Evolutionary conservation across 2,888 invertebrate species (phyloP).

Genomic region (Pycnomerus fuliginosus): DNA sequence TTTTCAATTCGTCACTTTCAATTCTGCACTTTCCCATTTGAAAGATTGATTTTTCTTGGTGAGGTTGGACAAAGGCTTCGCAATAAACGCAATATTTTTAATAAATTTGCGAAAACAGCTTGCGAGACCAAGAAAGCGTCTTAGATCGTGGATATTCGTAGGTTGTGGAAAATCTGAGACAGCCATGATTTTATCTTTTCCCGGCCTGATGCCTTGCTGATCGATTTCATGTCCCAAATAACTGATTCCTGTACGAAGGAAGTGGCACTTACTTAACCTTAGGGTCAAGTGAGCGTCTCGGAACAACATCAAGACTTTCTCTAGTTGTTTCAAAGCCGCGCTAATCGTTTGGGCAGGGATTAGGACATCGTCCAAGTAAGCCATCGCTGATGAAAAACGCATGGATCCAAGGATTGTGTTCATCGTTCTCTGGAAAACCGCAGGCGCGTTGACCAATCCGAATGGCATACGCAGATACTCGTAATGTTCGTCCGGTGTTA

Average conservation of each 20-base stretch:
- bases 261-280: conserved; percentile 19
- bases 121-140: conserved; percentile 14
- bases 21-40: too few relatives aligned
- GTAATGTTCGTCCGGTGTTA: conserved; percentile 33
- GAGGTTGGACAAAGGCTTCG: conserved; percentile 14
- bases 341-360: conserved; percentile 19
- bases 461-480: conserved; percentile 35
- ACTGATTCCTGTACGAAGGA: conserved; percentile 8
- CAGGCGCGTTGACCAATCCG: conserved; percentile 31
- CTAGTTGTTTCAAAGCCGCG: conserved; percentile 18
- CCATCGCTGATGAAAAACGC: conserved; percentile 6
- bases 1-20: background rate
- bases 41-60: conserved; percentile 31
- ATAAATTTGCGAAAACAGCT: conserved; percentile 16
- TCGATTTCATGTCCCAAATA: conserved; percentile 16
- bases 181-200: conserved; percentile 5
- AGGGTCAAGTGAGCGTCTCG: too few relatives aligned
- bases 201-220: conserved; percentile 10
- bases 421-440: conserved; percentile 26
- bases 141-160: conserved; percentile 9
- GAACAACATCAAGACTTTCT: too few relatives aligned
- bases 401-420: conserved; percentile 21
- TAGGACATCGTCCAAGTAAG: conserved; percentile 28
- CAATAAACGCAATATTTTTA: conserved; percentile 1
- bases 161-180: conserved; percentile 15